phyloP scores from a whole-genome alignment of 2,113 vertebrate species.

The Chitala chitala region DNA sequence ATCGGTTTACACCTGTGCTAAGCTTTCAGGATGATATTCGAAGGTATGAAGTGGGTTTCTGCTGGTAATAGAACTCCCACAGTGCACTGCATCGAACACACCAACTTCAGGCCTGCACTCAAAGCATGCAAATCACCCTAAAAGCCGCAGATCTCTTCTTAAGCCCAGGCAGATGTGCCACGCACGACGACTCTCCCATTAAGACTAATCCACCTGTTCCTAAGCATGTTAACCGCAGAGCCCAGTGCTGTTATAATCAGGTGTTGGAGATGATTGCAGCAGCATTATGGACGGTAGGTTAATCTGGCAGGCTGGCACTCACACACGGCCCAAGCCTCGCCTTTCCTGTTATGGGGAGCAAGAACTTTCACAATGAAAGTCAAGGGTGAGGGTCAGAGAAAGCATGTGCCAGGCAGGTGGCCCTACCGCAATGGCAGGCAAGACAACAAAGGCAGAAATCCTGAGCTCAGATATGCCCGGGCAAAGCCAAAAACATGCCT shows the following conservation, averaged over 20 bases:
- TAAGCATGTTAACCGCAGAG: conserved; percentile 9
- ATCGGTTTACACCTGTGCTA: too few relatives aligned
- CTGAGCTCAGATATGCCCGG: too few relatives aligned
- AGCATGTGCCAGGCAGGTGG: not conserved
- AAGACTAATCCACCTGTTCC: conserved; percentile 24
- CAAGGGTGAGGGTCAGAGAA: not conserved
- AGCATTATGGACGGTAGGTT: not conserved
- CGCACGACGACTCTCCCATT: not conserved
- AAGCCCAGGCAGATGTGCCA: not conserved
- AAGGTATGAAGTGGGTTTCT: not conserved
- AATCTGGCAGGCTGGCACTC: not conserved
- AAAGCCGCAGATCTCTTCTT: not conserved
- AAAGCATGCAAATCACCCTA: not conserved
- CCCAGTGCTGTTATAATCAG: conserved; percentile 19
- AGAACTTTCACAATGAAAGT: not conserved
- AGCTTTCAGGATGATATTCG: not conserved
- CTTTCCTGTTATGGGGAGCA: not conserved
- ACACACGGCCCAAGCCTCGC: not conserved
- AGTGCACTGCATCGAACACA: not conserved
- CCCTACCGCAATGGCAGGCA: too few relatives aligned
- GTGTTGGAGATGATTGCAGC: conserved; percentile 18
- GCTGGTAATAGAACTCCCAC: not conserved
- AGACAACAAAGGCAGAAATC: too few relatives aligned
- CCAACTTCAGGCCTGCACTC: not conserved
- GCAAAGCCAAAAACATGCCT: too few relatives aligned